Evolutionary conservation across 1,140 invertebrate genomes (phyloP).

Genomic region (Drosophila subpulchrella): DNA sequence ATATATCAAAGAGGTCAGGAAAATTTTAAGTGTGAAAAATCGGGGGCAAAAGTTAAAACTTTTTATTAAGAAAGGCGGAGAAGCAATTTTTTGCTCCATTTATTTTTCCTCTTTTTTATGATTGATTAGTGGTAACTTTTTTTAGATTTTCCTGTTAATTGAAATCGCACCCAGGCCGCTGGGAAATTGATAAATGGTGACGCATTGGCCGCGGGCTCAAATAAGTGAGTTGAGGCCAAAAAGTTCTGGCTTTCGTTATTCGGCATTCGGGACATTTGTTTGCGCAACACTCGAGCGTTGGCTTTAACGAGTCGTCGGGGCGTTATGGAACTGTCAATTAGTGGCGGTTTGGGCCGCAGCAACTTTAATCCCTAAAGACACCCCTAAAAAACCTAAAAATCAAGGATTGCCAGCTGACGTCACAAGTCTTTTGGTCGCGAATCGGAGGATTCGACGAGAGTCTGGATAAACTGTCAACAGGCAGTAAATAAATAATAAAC

Average conservation of each 20-base stretch:
- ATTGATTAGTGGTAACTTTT: conserved; percentile 61
- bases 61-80: conserved; percentile 24
- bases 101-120: conserved; percentile 24
- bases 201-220: conserved; percentile 31
- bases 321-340: conserved; percentile 77
- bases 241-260: conserved; percentile 29
- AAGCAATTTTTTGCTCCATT: conserved; percentile 4
- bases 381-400: not conserved
- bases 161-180: conserved; percentile 41
- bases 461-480: conserved; percentile 70
- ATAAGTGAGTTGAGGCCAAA: conserved; percentile 57
- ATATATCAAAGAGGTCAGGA: not conserved
- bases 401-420: conserved; percentile 47
- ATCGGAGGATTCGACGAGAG: conserved; percentile 19
- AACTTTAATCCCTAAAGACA: conserved; percentile 53
- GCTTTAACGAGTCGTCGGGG: conserved; percentile 64
- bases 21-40: conserved; percentile 53
- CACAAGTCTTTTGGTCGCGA: conserved; percentile 52
- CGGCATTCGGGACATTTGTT: conserved; percentile 55
- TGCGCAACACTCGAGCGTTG: conserved; percentile 73
- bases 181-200: conserved; percentile 59
- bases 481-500: conserved; percentile 80
- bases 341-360: conserved; percentile 55
- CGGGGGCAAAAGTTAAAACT: conserved; percentile 40
- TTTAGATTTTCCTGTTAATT: conserved; percentile 58